A percentile compares a stretch with the other conserved stretches of the same genome.
Evolutionary conservation across 2,797 vertebrate genomes (phyloP).

Genomic region (Okamejei kenojei): DNA sequence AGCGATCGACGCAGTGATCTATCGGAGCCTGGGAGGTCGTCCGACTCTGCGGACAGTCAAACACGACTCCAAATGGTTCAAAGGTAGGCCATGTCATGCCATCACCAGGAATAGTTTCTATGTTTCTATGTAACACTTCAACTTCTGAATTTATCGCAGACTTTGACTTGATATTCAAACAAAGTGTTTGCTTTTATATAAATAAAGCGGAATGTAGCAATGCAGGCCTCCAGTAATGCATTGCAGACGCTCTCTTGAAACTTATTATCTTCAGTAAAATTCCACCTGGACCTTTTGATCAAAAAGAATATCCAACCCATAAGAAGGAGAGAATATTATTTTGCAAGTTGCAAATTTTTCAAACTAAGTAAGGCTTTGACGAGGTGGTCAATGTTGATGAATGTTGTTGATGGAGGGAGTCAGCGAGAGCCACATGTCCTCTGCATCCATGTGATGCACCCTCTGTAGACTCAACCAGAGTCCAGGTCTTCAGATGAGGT

Average conservation of each 20-base stretch:
- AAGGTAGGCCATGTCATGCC: constrained; percentile 63
- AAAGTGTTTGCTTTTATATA: not conserved
- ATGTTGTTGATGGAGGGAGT: not conserved
- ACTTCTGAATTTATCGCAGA: not conserved
- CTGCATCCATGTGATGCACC: not conserved
- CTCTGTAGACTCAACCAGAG: not conserved
- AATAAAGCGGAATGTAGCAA: not conserved
- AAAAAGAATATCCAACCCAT: not conserved
- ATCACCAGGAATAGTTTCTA: not conserved
- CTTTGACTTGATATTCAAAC: not conserved
- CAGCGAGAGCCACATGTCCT: not conserved
- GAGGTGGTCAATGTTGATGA: not conserved
- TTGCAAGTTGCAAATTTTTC: not conserved
- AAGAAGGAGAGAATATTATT: not conserved
- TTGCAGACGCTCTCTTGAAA: not conserved
- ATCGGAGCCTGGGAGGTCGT: constrained; percentile 85
- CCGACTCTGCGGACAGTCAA: constrained; percentile 86
- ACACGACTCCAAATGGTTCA: constrained; percentile 95
- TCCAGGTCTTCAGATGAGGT: not conserved
- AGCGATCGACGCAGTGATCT: constrained; percentile 92
- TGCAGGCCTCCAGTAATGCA: not conserved
- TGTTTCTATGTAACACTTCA: not conserved
- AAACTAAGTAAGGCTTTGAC: not conserved
- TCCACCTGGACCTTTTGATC: not conserved
- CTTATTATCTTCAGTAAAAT: not conserved